Conservation (phyloP, 2,888 invertebrate species). For the Sminthurides aquaticus region DNA sequence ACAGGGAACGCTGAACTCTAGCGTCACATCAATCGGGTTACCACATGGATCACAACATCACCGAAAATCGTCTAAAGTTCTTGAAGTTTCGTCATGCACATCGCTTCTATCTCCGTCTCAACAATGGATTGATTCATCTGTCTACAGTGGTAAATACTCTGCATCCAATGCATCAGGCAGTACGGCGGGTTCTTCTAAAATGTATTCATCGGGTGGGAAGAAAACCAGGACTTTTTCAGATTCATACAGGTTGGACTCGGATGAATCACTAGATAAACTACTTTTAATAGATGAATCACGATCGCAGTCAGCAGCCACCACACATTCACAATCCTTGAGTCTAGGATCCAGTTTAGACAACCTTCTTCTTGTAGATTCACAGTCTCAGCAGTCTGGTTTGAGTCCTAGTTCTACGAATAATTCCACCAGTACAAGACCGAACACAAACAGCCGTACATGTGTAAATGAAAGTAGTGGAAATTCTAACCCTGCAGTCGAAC, state of each 20-base stretch:
- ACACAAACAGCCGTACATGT: not conserved
- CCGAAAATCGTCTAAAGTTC: slow-evolving; percentile 12
- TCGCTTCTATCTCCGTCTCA: slow-evolving; percentile 9
- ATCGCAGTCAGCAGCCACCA: slow-evolving; percentile 21
- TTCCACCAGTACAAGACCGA: not conserved
- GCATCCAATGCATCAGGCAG: slow-evolving; percentile 20
- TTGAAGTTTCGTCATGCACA: slow-evolving; percentile 13
- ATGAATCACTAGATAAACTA: slow-evolving; percentile 29
- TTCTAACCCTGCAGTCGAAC: slow-evolving; percentile 25
- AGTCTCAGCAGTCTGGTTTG: slow-evolving; percentile 36
- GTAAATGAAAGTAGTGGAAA: slow-evolving; percentile 12
- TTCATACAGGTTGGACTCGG: slow-evolving; percentile 31
- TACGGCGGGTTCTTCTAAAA: slow-evolving; percentile 1
- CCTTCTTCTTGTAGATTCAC: slow-evolving; percentile 38
- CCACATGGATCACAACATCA: slow-evolving; percentile 6
- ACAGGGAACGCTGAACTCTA: not conserved
- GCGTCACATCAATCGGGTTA: slow-evolving; percentile 4
- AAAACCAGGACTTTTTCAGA: slow-evolving; percentile 39
- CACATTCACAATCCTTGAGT: slow-evolving; percentile 28
- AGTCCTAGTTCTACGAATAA: slow-evolving; percentile 35
- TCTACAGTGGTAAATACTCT: slow-evolving; percentile 31
- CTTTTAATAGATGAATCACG: slow-evolving; percentile 26
- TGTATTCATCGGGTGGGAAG: slow-evolving; percentile 15
- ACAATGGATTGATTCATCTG: slow-evolving; percentile 36
- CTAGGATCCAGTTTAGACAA: slow-evolving; percentile 40